phyloP scores from a whole-genome alignment of 1,140 invertebrate species.

The Oryzaephilus surinamensis region DNA sequence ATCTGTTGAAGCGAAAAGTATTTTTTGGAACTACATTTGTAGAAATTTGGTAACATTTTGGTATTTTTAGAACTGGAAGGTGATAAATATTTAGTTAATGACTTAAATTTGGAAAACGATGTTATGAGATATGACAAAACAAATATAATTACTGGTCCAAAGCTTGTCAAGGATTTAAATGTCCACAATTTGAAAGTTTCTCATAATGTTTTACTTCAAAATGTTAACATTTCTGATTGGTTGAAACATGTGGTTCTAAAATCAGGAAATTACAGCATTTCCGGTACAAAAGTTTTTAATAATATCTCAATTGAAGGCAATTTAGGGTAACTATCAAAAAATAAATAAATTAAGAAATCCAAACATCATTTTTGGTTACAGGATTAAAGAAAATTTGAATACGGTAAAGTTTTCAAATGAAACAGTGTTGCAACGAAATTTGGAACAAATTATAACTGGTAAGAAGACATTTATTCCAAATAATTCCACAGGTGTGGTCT shows the following conservation, averaged over 20 bases:
- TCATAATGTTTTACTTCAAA: conserved; percentile 29
- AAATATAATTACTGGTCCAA: conserved; percentile 32
- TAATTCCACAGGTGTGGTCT: conserved; percentile 7
- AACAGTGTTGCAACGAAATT: background rate
- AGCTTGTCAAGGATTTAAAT: conserved; percentile 26
- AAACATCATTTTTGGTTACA: conserved; percentile 3
- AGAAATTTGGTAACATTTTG: background rate
- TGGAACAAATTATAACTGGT: conserved; percentile 24
- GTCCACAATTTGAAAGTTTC: conserved; percentile 26
- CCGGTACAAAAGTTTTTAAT: conserved; percentile 20
- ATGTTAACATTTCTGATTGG: conserved; percentile 36
- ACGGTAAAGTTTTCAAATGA: background rate
- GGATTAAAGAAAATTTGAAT: conserved; percentile 2
- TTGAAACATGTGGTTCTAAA: conserved; percentile 31
- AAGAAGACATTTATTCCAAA: conserved; percentile 19
- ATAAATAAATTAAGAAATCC: no score
- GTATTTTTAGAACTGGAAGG: conserved; percentile 20
- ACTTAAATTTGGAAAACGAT: conserved; percentile 35
- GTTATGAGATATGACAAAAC: conserved; percentile 31
- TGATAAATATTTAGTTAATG: conserved; percentile 33
- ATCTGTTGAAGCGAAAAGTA: background rate
- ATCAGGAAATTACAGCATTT: conserved; percentile 16
- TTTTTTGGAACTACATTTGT: conserved; percentile 3
- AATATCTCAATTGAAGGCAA: conserved; percentile 18
- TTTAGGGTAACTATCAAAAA: conserved; percentile 21